A percentile compares a stretch with the other conserved stretches of the same genome.
Conservation (phyloP, 1,140 invertebrate genomes). For the Drosophila lini region DNA sequence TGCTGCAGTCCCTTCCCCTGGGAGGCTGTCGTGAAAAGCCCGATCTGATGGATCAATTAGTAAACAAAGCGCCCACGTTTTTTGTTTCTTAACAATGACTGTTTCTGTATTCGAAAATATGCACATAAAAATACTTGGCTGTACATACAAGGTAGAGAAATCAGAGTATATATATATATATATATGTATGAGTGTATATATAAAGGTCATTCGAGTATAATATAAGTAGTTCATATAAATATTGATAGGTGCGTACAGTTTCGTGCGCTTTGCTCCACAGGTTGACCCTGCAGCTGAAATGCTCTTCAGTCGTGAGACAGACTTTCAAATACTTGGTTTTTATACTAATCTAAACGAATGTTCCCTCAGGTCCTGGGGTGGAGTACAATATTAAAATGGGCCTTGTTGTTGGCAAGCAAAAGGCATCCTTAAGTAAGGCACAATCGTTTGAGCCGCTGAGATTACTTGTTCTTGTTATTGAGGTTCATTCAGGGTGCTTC, state of each 20-base stretch:
- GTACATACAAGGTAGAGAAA: constrained; percentile 29
- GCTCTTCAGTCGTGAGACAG: constrained; percentile 30
- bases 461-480: constrained; percentile 51
- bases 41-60: constrained; percentile 27
- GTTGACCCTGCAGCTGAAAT: constrained; percentile 32
- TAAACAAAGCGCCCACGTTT: constrained; percentile 21
- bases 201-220: constrained; percentile 52
- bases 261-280: constrained; percentile 34
- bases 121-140: constrained; percentile 50
- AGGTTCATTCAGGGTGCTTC: constrained; percentile 50
- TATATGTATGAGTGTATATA: constrained; percentile 9
- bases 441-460: constrained; percentile 65
- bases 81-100: constrained; percentile 70
- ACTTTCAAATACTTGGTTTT: constrained; percentile 16
- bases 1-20: constrained; percentile 18
- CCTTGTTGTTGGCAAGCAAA: constrained; percentile 58
- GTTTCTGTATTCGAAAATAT: constrained; percentile 62
- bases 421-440: constrained; percentile 69
- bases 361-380: constrained; percentile 5
- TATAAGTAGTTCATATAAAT: constrained; percentile 16
- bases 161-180: constrained; percentile 41
- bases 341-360: constrained; percentile 14
- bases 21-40: constrained; percentile 10
- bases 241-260: constrained; percentile 33
- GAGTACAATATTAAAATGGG: constrained; percentile 7